phyloP scores from a whole-genome alignment of 2,113 vertebrate species.

The Eonycteris spelaea region DNA sequence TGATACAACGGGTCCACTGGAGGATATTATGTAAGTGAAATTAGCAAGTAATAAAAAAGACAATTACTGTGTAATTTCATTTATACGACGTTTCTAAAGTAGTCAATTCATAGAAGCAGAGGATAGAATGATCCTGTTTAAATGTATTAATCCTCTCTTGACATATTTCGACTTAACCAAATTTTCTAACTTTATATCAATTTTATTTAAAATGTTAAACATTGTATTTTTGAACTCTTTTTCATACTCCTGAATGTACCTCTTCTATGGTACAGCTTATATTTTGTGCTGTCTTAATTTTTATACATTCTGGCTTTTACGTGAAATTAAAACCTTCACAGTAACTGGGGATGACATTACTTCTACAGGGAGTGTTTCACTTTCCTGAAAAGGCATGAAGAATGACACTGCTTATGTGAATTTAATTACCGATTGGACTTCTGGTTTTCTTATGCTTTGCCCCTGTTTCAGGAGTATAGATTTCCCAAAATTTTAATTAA shows the following conservation, averaged over 20 bases:
- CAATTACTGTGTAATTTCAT: background rate
- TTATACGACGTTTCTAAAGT: background rate
- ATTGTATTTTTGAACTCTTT: background rate
- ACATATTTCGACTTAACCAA: background rate
- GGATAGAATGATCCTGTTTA: background rate
- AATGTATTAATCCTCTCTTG: background rate
- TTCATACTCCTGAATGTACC: too few species aligned
- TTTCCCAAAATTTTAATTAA: background rate
- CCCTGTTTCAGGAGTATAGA: background rate
- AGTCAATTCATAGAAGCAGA: background rate
- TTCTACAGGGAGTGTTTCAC: too few species aligned
- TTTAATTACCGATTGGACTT: background rate
- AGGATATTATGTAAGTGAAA: background rate
- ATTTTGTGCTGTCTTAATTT: background rate
- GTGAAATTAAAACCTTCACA: background rate
- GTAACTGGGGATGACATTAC: background rate
- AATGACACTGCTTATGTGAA: background rate
- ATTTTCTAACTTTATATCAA: background rate
- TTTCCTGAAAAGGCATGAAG: background rate
- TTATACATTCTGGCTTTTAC: background rate
- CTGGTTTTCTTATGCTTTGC: background rate
- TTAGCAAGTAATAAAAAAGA: background rate
- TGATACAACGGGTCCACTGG: too few species aligned
- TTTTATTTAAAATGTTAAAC: background rate
- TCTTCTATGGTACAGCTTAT: background rate